phyloP scores from a whole-genome alignment of 2,113 vertebrate species.

The Podarcis raffonei region DNA sequence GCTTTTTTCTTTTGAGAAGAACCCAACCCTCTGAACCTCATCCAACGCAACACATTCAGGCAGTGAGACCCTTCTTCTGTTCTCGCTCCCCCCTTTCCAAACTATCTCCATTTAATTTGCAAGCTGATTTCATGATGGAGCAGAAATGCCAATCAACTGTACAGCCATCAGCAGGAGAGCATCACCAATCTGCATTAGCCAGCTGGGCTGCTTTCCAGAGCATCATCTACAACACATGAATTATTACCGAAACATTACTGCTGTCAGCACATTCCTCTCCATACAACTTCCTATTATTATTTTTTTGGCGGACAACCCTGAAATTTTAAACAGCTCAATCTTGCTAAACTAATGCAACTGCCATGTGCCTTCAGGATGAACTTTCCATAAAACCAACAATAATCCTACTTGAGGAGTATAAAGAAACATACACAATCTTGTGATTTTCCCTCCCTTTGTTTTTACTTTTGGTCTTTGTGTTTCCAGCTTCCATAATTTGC shows the following conservation, averaged over 20 bases:
- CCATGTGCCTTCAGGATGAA: conserved; percentile 65
- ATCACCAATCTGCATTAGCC: conserved; percentile 62
- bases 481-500: conserved; percentile 39
- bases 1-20: not conserved
- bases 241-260: conserved; percentile 70
- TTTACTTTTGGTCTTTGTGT: conserved; percentile 24
- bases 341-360: conserved; percentile 58
- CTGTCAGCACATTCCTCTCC: conserved; percentile 76
- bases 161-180: conserved; percentile 56
- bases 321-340: conserved; percentile 76
- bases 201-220: conserved; percentile 72
- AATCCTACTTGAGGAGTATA: conserved; percentile 19
- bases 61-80: not conserved
- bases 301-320: conserved; percentile 70
- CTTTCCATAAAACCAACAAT: conserved; percentile 53
- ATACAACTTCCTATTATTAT: conserved; percentile 72
- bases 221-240: conserved; percentile 65
- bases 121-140: conserved; percentile 48
- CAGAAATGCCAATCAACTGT: conserved; percentile 56
- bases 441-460: not conserved
- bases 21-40: rapidly evolving
- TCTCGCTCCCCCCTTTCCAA: not conserved
- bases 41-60: rapidly evolving
- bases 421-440: not conserved
- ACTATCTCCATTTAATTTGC: conserved; percentile 26